phyloP scores from a whole-genome alignment of 2,888 invertebrate genomes.

The Megamerina dolium region DNA sequence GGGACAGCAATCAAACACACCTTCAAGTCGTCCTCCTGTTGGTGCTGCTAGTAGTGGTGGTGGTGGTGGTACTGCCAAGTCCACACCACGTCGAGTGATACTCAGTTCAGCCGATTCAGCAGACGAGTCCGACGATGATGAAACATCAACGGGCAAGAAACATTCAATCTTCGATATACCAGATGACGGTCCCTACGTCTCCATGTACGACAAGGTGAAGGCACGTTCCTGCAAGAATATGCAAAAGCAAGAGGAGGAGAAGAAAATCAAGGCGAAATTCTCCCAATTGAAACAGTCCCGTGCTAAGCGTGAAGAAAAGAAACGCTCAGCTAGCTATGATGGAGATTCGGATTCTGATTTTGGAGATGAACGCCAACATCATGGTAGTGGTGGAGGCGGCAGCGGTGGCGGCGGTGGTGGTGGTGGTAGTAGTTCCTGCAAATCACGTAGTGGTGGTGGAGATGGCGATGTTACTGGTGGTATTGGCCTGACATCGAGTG shows the following conservation, averaged over 20 bases:
- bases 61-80: conserved; percentile 17
- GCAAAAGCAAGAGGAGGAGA: conserved; percentile 87
- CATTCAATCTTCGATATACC: conserved; percentile 89
- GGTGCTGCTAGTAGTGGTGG: conserved; percentile 11
- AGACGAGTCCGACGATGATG: conserved; percentile 62
- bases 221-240: conserved; percentile 89
- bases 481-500: conserved; percentile 33
- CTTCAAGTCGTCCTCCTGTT: conserved; percentile 27
- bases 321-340: conserved; percentile 81
- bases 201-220: conserved; percentile 97
- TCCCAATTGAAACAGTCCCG: conserved; percentile 80
- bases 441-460: conserved; percentile 17
- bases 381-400: conserved; percentile 19
- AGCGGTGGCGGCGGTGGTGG: conserved; percentile 19
- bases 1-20: conserved; percentile 18
- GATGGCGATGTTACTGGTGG: conserved; percentile 21
- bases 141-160: conserved; percentile 56
- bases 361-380: conserved; percentile 33
- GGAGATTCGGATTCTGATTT: conserved; percentile 73
- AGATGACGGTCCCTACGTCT: conserved; percentile 79
- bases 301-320: conserved; percentile 83
- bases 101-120: conserved; percentile 60
- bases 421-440: conserved; percentile 34
- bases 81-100: conserved; percentile 39
- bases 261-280: conserved; percentile 85